Evolutionary conservation across 2,797 vertebrate genomes (phyloP), one percentile per base, ranked within the genome.

Genomic region (Danio albolineatus): DNA sequence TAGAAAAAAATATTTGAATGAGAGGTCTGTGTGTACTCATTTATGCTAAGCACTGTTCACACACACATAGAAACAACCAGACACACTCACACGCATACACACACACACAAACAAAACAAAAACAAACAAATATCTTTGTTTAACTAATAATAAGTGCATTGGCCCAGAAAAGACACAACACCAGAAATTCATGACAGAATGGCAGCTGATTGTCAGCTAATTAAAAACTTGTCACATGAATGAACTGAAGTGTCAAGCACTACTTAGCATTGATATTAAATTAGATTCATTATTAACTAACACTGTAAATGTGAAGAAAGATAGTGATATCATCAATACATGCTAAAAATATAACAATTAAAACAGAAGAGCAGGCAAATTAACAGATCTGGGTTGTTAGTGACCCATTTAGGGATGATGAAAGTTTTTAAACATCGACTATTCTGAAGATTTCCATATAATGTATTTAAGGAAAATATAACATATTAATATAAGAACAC

Each of bases 171-270:
- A 80, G 4, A 16, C 60, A n/a, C n/a, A n/a, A n/a, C n/a, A n/a
- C n/a, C n/a, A n/a, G n/a, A n/a, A n/a, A 54, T 41, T 76, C 44
- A 10, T 67, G 19, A 73, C 67, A 82, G 57, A 80, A 82, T 73
- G 6, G 16, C 28, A 6, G 10, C 73, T 82, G 64, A 82, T 73
- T 80, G 60, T 59, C 21, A 57, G 53, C 38, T 36, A 66, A 76
- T 76, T 66, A 66, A 57, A 54, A 70, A 53, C 10, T 46, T 56
- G 62, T 66, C 62, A 57, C n/a, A n/a, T n/a, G n/a, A n/a, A n/a
- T n/a, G n/a, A 78, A 60, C 53, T 19, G 36, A 36, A 39, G 28
- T 48, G 21, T 12, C 16, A 36, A 19, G 54, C 44, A 69, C 49
- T 38, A 49, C 60, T 77, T 39, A 59, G 10, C 7, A 77, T 39